A percentile compares a stretch with the other conserved stretches of the same genome.
Conservation (phyloP, 2,888 invertebrate species). For the Halictus ligatus region DNA sequence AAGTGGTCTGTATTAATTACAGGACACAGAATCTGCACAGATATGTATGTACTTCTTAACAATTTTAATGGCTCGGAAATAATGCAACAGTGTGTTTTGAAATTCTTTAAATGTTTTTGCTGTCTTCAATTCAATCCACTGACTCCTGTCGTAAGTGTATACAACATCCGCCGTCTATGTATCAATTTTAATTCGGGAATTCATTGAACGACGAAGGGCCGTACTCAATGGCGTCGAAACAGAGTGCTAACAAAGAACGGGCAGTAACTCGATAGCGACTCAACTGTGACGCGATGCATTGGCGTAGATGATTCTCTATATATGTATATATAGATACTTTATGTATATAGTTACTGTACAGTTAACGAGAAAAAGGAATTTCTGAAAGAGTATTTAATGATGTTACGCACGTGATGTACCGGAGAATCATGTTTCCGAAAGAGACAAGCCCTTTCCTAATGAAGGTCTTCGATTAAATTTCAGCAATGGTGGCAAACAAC, state of each 20-base stretch:
- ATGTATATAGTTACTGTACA: slow-evolving; percentile 53
- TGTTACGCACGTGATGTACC: not conserved
- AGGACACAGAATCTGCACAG: too few relatives aligned
- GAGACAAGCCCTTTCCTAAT: not conserved
- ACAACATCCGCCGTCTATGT: too few relatives aligned
- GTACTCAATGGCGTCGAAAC: slow-evolving; percentile 4
- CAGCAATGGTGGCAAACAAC: not conserved
- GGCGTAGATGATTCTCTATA: slow-evolving; percentile 41
- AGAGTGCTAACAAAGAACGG: not conserved
- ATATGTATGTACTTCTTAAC: too few relatives aligned
- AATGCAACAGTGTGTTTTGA: too few relatives aligned
- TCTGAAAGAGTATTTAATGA: slow-evolving; percentile 47
- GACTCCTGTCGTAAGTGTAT: too few relatives aligned
- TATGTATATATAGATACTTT: slow-evolving; percentile 48
- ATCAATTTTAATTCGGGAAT: not conserved
- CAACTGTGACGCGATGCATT: slow-evolving; percentile 28
- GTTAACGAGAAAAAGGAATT: slow-evolving; percentile 41
- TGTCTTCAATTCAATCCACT: too few relatives aligned
- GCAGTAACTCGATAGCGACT: slow-evolving; percentile 25
- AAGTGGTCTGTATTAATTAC: too few relatives aligned
- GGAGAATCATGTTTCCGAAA: not conserved
- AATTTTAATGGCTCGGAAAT: too few relatives aligned
- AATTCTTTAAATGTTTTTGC: too few relatives aligned
- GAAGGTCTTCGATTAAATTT: not conserved
- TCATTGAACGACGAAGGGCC: not conserved